phyloP scores from a whole-genome alignment of 2,888 invertebrate genomes.

The Cerceris ruficornis region DNA sequence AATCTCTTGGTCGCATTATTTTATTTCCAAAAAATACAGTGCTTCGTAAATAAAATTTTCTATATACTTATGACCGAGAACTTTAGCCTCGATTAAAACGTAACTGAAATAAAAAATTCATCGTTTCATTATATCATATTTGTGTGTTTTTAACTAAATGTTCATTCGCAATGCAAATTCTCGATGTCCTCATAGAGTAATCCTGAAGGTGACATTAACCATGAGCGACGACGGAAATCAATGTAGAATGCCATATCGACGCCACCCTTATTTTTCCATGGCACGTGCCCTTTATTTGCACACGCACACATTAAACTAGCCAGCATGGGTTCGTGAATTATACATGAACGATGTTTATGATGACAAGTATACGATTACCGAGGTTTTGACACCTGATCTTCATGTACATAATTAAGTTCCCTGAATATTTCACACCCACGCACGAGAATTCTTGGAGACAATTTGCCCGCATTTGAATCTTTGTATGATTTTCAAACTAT shows the following conservation, averaged over 20 bases:
- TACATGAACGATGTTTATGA: too few species aligned
- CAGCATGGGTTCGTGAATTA: too few species aligned
- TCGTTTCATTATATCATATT: neutral
- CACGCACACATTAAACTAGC: conserved; percentile 7
- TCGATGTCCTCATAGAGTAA: neutral
- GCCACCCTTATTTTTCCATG: neutral
- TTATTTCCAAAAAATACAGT: too few species aligned
- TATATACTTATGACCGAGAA: too few species aligned
- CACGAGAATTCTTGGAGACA: too few species aligned
- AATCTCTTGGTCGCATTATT: too few species aligned
- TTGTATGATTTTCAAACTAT: too few species aligned
- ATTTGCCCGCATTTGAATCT: too few species aligned
- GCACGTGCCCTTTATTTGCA: conserved; percentile 15
- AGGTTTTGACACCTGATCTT: conserved; percentile 40
- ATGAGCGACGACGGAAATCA: neutral
- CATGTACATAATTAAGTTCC: conserved; percentile 20
- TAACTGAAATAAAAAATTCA: neutral
- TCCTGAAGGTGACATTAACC: neutral
- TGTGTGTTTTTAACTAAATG: neutral
- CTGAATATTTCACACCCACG: conserved; percentile 5
- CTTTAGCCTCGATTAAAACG: neutral
- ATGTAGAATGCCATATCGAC: neutral
- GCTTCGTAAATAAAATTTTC: too few species aligned
- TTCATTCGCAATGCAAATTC: neutral
- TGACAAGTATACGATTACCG: conserved; percentile 18